Conservation (phyloP, 2,113 vertebrate genomes). For the Chamaea fasciata region DNA sequence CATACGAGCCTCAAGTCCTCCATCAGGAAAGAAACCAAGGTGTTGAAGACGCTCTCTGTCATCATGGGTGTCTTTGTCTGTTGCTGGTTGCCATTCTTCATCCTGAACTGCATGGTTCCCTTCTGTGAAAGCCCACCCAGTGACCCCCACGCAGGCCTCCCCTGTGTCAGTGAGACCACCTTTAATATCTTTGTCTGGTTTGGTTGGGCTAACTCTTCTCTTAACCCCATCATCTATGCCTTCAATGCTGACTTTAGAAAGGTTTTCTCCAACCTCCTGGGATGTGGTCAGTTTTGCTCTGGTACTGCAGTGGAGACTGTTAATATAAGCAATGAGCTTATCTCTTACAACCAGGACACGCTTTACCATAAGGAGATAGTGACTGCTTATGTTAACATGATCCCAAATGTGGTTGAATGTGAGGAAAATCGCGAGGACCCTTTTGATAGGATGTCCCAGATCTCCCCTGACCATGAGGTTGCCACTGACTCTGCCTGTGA, state of each 20-base stretch:
- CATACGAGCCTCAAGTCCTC: conserved; percentile 82
- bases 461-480: conserved; percentile 74
- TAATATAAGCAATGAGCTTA: conserved; percentile 89
- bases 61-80: conserved; percentile 96
- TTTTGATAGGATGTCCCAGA: conserved; percentile 80
- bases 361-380: conserved; percentile 82
- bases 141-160: conserved; percentile 71
- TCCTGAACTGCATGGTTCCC: conserved; percentile 92
- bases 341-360: conserved; percentile 89
- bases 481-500: conserved; percentile 81
- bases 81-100: conserved; percentile 94
- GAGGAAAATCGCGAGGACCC: conserved; percentile 74
- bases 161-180: conserved; percentile 91
- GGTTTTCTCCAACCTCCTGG: conserved; percentile 88
- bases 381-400: conserved; percentile 82
- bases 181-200: conserved; percentile 97
- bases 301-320: conserved; percentile 83
- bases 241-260: conserved; percentile 94
- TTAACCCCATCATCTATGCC: conserved; percentile 94
- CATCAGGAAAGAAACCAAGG: conserved; percentile 90
- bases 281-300: conserved; percentile 81
- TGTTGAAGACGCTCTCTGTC: conserved; percentile 90
- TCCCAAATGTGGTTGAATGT: conserved; percentile 83
- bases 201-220: conserved; percentile 94
- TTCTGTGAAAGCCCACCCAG: conserved; percentile 80